A percentile compares a stretch with the other conserved stretches of the same genome.
Evolutionary conservation across 1,140 invertebrate species (phyloP).

Genomic region (Drosophila bocki): DNA sequence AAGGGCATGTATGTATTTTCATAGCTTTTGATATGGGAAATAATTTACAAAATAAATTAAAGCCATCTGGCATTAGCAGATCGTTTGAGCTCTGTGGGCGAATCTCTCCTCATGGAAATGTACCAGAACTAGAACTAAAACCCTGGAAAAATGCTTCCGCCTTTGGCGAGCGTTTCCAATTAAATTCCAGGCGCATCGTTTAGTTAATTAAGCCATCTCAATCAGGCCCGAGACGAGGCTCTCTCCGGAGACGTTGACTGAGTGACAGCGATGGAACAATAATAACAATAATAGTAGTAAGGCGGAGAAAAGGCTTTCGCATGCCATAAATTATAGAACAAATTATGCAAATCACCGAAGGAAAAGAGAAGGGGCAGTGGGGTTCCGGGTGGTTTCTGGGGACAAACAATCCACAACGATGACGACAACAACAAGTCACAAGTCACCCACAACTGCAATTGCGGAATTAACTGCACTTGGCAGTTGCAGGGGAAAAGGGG

Average conservation of each 20-base stretch:
- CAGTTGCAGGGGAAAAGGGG: constrained; percentile 11
- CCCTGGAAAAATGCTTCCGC: constrained; percentile 51
- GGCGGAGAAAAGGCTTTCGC: constrained; percentile 51
- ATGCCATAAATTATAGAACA: constrained; percentile 80
- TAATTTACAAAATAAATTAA: constrained; percentile 80
- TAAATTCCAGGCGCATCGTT: constrained; percentile 79
- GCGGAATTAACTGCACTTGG: constrained; percentile 75
- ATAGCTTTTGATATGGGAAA: constrained; percentile 76
- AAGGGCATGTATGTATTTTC: constrained; percentile 54
- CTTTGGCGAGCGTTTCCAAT: constrained; percentile 53
- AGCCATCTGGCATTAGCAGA: constrained; percentile 74
- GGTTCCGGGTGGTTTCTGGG: background rate
- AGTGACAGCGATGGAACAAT: constrained; percentile 68
- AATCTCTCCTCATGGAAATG: constrained; percentile 19
- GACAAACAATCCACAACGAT: constrained; percentile 44
- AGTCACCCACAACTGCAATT: constrained; percentile 49
- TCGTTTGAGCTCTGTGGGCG: constrained; percentile 26
- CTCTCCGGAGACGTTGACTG: constrained; percentile 16
- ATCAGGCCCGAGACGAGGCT: constrained; percentile 37
- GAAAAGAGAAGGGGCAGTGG: background rate
- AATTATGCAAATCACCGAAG: constrained; percentile 75
- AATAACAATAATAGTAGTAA: constrained; percentile 40
- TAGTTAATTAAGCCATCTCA: constrained; percentile 81
- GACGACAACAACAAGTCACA: constrained; percentile 35
- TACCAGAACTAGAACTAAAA: constrained; percentile 28